Percentiles rank a stretch among this genome's conserved stretches.
Evolutionary conservation across 2,113 vertebrate species (phyloP).

Genomic region (Rattus rattus): DNA sequence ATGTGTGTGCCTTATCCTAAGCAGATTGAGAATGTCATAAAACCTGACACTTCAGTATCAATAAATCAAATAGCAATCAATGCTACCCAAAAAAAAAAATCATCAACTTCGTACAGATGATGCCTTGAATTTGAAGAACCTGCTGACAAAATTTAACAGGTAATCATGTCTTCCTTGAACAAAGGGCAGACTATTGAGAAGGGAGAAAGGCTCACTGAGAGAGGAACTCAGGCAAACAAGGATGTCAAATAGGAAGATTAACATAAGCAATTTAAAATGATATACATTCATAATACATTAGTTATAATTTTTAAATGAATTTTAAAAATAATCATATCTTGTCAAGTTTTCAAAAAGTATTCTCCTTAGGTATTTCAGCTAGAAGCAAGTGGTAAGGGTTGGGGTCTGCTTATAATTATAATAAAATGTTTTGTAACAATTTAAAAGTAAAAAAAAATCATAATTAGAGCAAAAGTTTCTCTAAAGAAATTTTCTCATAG

Average conservation of each 20-base stretch:
- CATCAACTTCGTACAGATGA: background rate
- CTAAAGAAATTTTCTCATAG: background rate
- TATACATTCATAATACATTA: background rate
- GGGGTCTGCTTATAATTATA: background rate
- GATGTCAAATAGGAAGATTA: background rate
- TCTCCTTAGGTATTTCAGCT: background rate
- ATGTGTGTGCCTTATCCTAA: background rate
- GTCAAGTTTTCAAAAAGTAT: background rate
- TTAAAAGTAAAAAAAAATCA: background rate
- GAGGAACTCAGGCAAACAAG: background rate
- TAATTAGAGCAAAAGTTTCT: background rate
- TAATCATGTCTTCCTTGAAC: background rate
- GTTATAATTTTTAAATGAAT: background rate
- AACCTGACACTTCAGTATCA: background rate
- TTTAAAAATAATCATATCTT: background rate
- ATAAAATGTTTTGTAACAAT: background rate
- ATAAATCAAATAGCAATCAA: background rate
- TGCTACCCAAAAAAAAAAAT: background rate
- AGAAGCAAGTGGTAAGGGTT: background rate
- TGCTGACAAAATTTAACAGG: background rate
- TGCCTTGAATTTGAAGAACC: background rate
- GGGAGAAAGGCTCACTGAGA: background rate
- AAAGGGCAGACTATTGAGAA: background rate
- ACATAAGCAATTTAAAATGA: background rate
- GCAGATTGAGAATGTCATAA: background rate